Evolutionary conservation across 2,888 invertebrate species (phyloP).

Genomic region (Amiota minor): DNA sequence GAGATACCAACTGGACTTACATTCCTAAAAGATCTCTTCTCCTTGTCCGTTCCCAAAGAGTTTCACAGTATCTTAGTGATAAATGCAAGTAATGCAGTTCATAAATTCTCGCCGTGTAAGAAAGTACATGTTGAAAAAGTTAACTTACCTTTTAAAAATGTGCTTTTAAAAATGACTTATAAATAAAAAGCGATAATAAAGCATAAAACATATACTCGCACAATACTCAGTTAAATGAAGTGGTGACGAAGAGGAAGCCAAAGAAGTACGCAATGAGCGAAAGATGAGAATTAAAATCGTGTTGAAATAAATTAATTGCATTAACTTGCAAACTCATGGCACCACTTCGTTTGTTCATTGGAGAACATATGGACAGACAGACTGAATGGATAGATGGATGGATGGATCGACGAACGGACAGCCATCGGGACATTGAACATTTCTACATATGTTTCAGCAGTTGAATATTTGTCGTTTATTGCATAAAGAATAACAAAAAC

Average conservation of each 20-base stretch:
- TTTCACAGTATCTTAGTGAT: too few species aligned
- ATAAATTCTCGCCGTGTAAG: slow-evolving; percentile 1
- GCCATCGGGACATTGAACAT: neutral
- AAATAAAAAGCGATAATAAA: slow-evolving; percentile 14
- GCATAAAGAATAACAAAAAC: neutral
- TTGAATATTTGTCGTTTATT: slow-evolving; percentile 29
- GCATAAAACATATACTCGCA: neutral
- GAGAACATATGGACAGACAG: neutral
- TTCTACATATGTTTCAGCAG: slow-evolving; percentile 30
- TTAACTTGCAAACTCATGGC: slow-evolving; percentile 65
- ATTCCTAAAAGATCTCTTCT: too few species aligned
- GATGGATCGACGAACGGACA: neutral
- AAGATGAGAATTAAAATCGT: slow-evolving; percentile 66
- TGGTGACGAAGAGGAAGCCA: neutral
- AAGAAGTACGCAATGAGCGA: slow-evolving; percentile 31
- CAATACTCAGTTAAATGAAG: neutral
- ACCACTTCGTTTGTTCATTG: neutral
- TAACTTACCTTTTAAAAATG: slow-evolving; percentile 16
- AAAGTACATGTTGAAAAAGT: neutral
- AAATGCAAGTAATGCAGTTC: too few species aligned
- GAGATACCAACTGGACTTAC: too few species aligned
- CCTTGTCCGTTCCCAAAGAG: too few species aligned
- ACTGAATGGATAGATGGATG: neutral
- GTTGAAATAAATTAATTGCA: slow-evolving; percentile 67
- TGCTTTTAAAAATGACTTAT: slow-evolving; percentile 6